Base-by-base conservation (phyloP, 1,140 invertebrate species). In the Drosophila biarmipes region DNA sequence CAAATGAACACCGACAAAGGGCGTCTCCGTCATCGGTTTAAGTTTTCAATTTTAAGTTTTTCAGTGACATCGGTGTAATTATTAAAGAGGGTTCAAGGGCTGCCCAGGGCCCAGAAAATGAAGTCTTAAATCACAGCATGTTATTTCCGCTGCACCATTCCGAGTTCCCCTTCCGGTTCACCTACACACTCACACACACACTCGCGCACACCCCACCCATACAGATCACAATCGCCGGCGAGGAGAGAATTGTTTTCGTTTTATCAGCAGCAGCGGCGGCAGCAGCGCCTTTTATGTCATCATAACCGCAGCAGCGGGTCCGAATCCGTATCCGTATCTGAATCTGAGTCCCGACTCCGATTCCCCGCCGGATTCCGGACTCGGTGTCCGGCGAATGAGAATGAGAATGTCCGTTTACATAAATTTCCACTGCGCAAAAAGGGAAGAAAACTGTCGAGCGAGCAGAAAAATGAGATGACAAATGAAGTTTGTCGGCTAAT, bases 41-140 rank as follows among this genome's bases (percentile, higher is more conserved):
- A 29, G 69, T 38, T n/a, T 19, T 42, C 52, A 37, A 21, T 37
- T 35, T 55, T 49, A 35, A 31, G 71, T 38, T n/a, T 42, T 42
- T 45, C 31, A 21, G 21, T 35, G 54, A 42, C 43, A 31, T 52
- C 27, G 40, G 73, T 46, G 51, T 31, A 69, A 69, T 56, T 56
- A 69, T 69, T 69, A 69, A 69, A 69, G 66, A 46, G 29, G 57
- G 43, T 51, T 63, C 31, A 55, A 38, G 72, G 42, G 61, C 49
- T 37, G 10, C 21, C 17, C 38, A 37, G 45, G 40, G 52, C 56
- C 78, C 82, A 73, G 84, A 81, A 89, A 91, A 81, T 79, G 79
- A 78, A 89, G 82, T 90, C 89, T 90, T 90, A 90, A 90, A 91
- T 90, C 89, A 90, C 89, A 91, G 89, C 80, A 90, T 90, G 89